These are phyloP conservation scores for Lacanobia wlatinum DNA, from an alignment of 2,888 invertebrate genomes.

Conservation along the genomic window DNA sequence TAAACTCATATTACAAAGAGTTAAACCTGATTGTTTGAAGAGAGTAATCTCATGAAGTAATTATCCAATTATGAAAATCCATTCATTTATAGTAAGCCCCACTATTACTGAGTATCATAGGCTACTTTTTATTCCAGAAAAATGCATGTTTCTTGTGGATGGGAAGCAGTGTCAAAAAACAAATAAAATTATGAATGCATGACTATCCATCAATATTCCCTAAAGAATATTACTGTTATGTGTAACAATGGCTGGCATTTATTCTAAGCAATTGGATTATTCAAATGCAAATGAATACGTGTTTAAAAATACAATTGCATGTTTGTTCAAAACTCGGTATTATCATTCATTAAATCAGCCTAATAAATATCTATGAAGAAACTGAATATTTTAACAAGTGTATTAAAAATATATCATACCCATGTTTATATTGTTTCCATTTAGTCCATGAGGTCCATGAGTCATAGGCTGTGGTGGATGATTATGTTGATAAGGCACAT, in stretches of 20 bases:
- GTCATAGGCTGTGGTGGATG: constrained; percentile 81
- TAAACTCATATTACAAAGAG: not conserved
- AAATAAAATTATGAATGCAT: not conserved
- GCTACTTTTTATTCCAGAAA: not conserved
- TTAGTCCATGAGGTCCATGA: constrained; percentile 82
- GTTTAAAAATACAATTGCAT: constrained; percentile 18
- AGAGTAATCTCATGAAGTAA: not conserved
- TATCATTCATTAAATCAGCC: constrained; percentile 2
- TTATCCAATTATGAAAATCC: not conserved
- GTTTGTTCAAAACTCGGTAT: constrained; percentile 15
- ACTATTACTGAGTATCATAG: not conserved
- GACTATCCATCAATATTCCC: not conserved
- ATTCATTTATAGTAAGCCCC: not conserved
- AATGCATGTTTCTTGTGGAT: not conserved
- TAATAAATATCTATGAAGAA: not conserved
- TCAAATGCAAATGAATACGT: constrained; percentile 5
- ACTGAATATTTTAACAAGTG: not conserved
- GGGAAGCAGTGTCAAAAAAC: not conserved
- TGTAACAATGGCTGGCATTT: constrained; percentile 20
- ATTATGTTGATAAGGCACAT: constrained; percentile 86
- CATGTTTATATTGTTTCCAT: constrained; percentile 86
- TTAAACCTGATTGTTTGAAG: too few species aligned
- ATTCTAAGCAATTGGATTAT: not conserved
- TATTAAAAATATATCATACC: constrained; percentile 70
- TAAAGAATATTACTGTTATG: constrained; percentile 6